Evolutionary conservation across 2,797 vertebrate genomes (phyloP), one percentile per base, ranked within the genome.

Genomic region (Danio choprae): DNA sequence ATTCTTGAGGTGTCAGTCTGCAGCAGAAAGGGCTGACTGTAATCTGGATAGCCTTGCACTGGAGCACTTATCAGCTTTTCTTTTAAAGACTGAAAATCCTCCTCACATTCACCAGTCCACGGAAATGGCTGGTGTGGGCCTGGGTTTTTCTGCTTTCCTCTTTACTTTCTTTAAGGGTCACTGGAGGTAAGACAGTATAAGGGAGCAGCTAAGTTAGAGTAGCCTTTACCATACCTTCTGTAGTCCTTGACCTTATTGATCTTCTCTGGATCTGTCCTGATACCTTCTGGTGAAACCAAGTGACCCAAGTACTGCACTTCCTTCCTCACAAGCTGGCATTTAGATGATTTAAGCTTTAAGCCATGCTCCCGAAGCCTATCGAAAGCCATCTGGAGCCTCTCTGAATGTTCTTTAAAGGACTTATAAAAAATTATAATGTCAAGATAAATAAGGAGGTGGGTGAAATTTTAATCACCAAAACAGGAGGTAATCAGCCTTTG

Each of bases 401-500:
- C 16, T 3, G 64, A 2, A 20, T 43, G 40, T 43, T 64, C 40
- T 5, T 64, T 44, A 64, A 64, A 64, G 9, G 62, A 64, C 9
- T 20, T 64, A 1, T 40, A 64, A 16, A 46, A 74, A 74, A 58
- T 60, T 4, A 62, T 59, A 18, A 62, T 62, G 43, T 62, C 56
- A n/a, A 89, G 75, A 11, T 88, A 89, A 7, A 88, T 85, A 11
- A 89, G 11, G 0, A 89, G 73, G 3, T 85, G 75, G 1, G 84
- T 81, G 46, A 86, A 87, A 50, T 87, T 88, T 3, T 86, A 15
- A 6, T 88, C 79, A 58, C 79, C 85, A 50, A 65, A 87, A 53
- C 81, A 84, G 38, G 62, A 86, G 20, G 48, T 84, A n/a, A n/a
- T n/a, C n/a, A n/a, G n/a, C n/a, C n/a, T n/a, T n/a, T n/a, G n/a